Percentiles rank a stretch among this genome's conserved stretches.
Conservation (phyloP, 2,113 vertebrate species). For the Pelusios castaneus region DNA sequence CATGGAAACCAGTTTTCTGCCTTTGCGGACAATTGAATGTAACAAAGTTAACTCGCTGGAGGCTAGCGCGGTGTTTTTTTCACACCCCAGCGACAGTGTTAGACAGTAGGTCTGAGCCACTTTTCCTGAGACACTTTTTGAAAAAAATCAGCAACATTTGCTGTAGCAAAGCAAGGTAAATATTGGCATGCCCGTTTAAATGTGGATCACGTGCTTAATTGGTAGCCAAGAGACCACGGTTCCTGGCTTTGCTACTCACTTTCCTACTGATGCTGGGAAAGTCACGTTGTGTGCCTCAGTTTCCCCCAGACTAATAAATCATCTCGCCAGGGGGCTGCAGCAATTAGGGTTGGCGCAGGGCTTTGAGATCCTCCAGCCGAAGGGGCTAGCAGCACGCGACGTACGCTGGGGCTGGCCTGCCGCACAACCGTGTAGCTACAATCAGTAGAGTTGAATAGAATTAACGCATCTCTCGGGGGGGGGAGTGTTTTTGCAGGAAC, state of each 20-base stretch:
- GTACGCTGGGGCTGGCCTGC: too few species aligned
- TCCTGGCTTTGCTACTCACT: neutral
- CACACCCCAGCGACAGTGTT: neutral
- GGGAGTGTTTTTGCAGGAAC: too few species aligned
- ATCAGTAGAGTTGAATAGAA: too few species aligned
- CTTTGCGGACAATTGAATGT: neutral
- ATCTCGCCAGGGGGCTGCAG: neutral
- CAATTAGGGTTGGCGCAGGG: neutral
- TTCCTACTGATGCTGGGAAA: neutral
- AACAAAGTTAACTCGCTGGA: neutral
- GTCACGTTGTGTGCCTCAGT: neutral
- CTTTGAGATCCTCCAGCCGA: too few species aligned
- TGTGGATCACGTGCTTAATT: neutral
- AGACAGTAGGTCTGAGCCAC: neutral
- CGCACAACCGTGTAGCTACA: too few species aligned
- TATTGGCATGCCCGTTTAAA: neutral
- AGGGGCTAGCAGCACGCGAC: neutral
- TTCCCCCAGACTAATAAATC: neutral
- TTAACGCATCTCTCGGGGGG: too few species aligned
- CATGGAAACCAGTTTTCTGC: constrained; percentile 4
- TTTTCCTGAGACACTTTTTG: neutral
- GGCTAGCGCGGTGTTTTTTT: neutral
- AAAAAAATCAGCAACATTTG: neutral
- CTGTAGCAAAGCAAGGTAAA: neutral
- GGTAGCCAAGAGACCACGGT: neutral